These are phyloP conservation scores for Drosophila pandora DNA, from an alignment of 1,140 invertebrate species.

Conservation along the genomic window DNA sequence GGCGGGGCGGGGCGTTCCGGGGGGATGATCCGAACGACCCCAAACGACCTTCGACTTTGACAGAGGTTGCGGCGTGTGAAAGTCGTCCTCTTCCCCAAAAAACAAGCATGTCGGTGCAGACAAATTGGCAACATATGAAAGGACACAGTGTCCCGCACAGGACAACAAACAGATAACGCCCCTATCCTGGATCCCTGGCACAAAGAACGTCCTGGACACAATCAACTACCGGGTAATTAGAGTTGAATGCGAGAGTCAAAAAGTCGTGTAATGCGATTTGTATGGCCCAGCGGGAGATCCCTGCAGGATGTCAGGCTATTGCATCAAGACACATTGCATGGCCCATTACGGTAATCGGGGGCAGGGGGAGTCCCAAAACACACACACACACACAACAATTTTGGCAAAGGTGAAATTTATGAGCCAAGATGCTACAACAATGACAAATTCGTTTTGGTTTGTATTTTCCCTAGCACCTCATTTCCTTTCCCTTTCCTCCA, in stretches of 20 bases:
- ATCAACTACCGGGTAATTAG: slow-evolving; percentile 80
- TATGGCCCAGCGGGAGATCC: slow-evolving; percentile 71
- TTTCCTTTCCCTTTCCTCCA: slow-evolving; percentile 36
- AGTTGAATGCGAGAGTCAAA: slow-evolving; percentile 76
- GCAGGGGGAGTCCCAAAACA: slow-evolving; percentile 1
- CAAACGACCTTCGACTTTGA: slow-evolving; percentile 66
- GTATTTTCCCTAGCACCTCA: slow-evolving; percentile 51
- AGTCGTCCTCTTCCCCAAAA: slow-evolving; percentile 45
- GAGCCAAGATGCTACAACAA: slow-evolving; percentile 65
- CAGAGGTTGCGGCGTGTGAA: slow-evolving; percentile 58
- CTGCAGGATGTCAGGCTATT: slow-evolving; percentile 57
- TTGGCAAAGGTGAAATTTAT: slow-evolving; percentile 62
- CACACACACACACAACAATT: slow-evolving; percentile 5
- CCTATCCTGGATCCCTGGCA: slow-evolving; percentile 40
- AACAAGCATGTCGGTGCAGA: slow-evolving; percentile 59
- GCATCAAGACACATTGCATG: slow-evolving; percentile 77
- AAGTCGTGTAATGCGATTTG: slow-evolving; percentile 82
- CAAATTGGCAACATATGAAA: slow-evolving; percentile 63
- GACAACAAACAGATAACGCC: slow-evolving; percentile 76
- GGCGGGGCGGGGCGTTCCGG: neutral
- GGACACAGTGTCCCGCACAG: slow-evolving; percentile 31
- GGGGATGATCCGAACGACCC: slow-evolving; percentile 39
- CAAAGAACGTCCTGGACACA: slow-evolving; percentile 47
- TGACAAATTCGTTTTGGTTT: slow-evolving; percentile 81
- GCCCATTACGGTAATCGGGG: slow-evolving; percentile 50